Evolutionary conservation across 2,888 invertebrate species (phyloP), one percentile per base, ranked within the genome.

Genomic region (Drosophila paracracens): DNA sequence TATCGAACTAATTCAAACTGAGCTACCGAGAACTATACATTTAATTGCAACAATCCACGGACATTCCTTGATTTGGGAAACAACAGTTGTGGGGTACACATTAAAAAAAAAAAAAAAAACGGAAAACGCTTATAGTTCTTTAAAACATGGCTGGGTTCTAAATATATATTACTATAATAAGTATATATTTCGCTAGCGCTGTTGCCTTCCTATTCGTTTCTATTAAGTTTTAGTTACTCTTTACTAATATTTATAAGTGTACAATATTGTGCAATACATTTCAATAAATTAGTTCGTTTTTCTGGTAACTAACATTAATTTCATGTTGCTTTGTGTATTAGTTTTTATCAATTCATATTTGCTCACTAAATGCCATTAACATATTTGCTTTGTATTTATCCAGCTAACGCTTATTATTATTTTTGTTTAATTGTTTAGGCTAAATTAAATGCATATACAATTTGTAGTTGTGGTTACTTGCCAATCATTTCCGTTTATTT

Each of bases 181-280:
- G 36, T 58, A 59, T 54, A 58, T 72, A 59, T 68, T 54, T 70
- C 38, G 61, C 57, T 79, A 79, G 76, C 70, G 61, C 67, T 62
- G 68, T 64, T 63, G 54, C 50, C 61, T 60, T 76, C 40, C 64
- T 72, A 73, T 65, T 81, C 61, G 73, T 68, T 81, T 77, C 63
- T 74, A 74, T 81, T 69, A 70, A 65, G 66, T 73, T 69, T 79
- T 78, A 74, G 75, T 76, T 79, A 76, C 51, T 74, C 77, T 71
- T 77, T 68, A 53, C 89, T 85, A 79, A 83, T 85, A 76, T 84
- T 79, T 78, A 82, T 89, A 83, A 77, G 77, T 83, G 75, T 89
- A 86, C 84, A 76, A 89, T 91, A 88, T 90, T 91, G 90, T 90
- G 90, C 91, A 91, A 90, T 84, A 82, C 82, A 89, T 89, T 91